phyloP scores from a whole-genome alignment of 2,888 invertebrate species.

The Lathronympha strigana region DNA sequence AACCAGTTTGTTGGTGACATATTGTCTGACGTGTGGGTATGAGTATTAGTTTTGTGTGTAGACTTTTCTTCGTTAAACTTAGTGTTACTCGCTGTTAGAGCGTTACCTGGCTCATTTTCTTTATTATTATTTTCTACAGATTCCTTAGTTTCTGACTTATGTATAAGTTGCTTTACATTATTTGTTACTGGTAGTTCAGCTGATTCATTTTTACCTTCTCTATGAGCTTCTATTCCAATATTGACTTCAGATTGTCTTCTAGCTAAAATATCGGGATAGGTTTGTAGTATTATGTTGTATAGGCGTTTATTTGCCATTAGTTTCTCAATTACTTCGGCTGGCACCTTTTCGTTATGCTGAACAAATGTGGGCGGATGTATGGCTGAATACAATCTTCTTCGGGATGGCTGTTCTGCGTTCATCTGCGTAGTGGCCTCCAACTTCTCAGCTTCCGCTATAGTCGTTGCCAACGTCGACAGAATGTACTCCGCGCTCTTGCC shows the following conservation, averaged over 20 bases:
- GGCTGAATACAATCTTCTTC: constrained; percentile 84
- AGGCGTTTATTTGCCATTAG: constrained; percentile 85
- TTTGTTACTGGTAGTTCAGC: constrained; percentile 62
- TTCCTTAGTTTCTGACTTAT: constrained; percentile 32
- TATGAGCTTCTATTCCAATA: constrained; percentile 61
- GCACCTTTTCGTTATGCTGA: constrained; percentile 88
- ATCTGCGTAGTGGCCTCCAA: constrained; percentile 74
- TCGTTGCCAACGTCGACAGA: constrained; percentile 84
- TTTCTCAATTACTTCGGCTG: constrained; percentile 88
- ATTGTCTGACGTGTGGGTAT: constrained; percentile 32
- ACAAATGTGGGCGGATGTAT: constrained; percentile 92
- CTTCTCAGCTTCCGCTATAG: constrained; percentile 78
- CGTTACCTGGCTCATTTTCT: constrained; percentile 10
- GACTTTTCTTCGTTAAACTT: constrained; percentile 37
- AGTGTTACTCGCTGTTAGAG: constrained; percentile 14
- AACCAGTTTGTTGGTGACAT: constrained; percentile 58
- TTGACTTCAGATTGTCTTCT: constrained; percentile 86
- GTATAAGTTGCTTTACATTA: constrained; percentile 51
- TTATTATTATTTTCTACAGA: constrained; percentile 23
- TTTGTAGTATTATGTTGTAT: constrained; percentile 88
- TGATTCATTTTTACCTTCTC: constrained; percentile 54
- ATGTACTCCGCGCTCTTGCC: constrained; percentile 87
- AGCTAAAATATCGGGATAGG: constrained; percentile 87
- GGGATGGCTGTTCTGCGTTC: constrained; percentile 67
- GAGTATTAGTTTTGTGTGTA: constrained; percentile 40